phyloP scores from a whole-genome alignment of 2,888 invertebrate species.

The Falcaria lacertinaria region DNA sequence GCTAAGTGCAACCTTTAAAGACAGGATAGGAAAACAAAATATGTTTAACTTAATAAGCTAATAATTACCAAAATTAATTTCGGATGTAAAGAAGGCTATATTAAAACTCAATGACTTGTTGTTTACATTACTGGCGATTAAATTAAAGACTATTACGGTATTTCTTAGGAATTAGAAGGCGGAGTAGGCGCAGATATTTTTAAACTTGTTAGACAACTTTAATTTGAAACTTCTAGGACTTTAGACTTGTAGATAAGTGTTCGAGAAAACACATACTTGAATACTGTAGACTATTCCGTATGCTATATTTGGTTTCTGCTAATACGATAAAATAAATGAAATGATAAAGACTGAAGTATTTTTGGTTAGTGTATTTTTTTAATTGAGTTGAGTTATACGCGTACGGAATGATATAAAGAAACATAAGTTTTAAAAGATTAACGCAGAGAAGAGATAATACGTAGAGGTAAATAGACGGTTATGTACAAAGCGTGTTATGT shows the following conservation, averaged over 20 bases:
- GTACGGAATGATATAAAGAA: no score
- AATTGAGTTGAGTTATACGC: no score
- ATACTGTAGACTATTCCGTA: no score
- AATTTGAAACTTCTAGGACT: background rate
- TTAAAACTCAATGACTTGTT: constrained; percentile 1
- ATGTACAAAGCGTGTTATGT: background rate
- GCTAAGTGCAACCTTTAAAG: no score
- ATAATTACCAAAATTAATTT: constrained; percentile 1
- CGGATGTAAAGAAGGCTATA: constrained; percentile 7
- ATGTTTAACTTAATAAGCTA: background rate
- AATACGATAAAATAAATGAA: no score
- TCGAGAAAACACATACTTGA: no score
- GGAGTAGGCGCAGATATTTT: background rate
- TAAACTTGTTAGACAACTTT: background rate
- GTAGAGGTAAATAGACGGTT: background rate
- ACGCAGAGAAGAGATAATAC: background rate
- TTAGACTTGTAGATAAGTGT: background rate
- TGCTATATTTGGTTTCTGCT: no score
- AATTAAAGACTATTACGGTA: background rate
- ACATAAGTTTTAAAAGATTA: no score
- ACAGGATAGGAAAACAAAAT: no score
- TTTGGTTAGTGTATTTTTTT: no score
- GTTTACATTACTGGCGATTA: constrained; percentile 1
- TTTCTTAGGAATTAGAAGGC: background rate
- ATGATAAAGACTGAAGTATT: no score